Conservation (phyloP, 2,888 invertebrate species). For the Pediacus dermestoides region DNA sequence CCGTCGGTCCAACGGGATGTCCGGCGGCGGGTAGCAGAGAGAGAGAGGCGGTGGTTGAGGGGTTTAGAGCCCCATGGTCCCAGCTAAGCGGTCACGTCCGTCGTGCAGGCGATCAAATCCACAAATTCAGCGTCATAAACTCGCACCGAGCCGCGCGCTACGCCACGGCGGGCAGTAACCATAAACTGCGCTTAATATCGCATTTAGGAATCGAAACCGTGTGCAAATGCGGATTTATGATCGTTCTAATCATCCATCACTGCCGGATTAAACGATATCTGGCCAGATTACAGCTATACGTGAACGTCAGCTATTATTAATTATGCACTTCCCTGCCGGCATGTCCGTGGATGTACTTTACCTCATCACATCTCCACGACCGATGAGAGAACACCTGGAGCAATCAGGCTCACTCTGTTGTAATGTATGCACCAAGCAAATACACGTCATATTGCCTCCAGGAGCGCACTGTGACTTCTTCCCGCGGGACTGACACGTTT, state of each 20-base stretch:
- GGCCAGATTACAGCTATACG: slow-evolving; percentile 35
- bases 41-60: slow-evolving; percentile 5
- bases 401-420: slow-evolving; percentile 7
- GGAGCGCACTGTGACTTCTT: slow-evolving; percentile 5
- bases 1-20: slow-evolving; percentile 23
- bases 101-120: slow-evolving; percentile 31
- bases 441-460: slow-evolving; percentile 7
- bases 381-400: slow-evolving; percentile 5
- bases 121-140: slow-evolving; percentile 34
- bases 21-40: slow-evolving; percentile 14
- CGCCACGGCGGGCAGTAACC: slow-evolving; percentile 24
- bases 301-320: slow-evolving; percentile 36
- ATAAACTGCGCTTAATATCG: slow-evolving; percentile 39
- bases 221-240: slow-evolving; percentile 45
- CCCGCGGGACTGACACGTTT: slow-evolving; percentile 16
- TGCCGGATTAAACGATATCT: slow-evolving; percentile 44
- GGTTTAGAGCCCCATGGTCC: slow-evolving; percentile 11
- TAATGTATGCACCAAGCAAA: slow-evolving; percentile 4
- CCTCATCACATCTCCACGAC: not conserved
- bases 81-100: slow-evolving; percentile 30
- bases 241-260: slow-evolving; percentile 46
- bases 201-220: slow-evolving; percentile 40
- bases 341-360: slow-evolving; percentile 6
- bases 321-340: slow-evolving; percentile 31
- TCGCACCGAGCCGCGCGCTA: slow-evolving; percentile 18